Evolutionary conservation across 2,797 vertebrate genomes (phyloP).

Genomic region (Clamator glandarius): DNA sequence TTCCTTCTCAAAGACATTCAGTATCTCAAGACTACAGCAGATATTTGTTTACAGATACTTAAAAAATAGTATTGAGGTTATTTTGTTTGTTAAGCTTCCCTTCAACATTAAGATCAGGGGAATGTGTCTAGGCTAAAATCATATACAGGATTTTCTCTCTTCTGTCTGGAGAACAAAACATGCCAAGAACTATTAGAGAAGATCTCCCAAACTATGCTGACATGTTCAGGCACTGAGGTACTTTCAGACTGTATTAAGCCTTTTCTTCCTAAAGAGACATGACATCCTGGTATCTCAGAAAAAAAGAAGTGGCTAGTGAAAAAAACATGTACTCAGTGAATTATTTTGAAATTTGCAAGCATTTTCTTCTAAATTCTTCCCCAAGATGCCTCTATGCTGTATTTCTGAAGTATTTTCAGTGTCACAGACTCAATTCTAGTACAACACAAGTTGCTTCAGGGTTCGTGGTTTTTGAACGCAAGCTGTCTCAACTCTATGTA

Average conservation of each 20-base stretch:
- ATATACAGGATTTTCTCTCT: conserved; percentile 2
- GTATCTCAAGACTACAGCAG: neutral
- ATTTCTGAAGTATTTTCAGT: neutral
- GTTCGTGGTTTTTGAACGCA: neutral
- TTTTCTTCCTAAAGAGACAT: conserved; percentile 52
- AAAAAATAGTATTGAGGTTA: neutral
- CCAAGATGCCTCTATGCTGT: neutral
- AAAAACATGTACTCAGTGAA: neutral
- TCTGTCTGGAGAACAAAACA: conserved; percentile 53
- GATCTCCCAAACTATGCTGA: conserved; percentile 26
- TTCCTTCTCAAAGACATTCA: neutral
- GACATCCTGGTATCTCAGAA: conserved; percentile 41
- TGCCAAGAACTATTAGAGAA: conserved; percentile 57
- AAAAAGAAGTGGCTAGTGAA: neutral
- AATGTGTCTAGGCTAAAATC: conserved; percentile 5
- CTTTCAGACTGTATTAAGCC: conserved; percentile 56
- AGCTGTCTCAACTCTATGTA: neutral
- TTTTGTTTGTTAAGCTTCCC: neutral
- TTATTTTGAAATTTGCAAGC: neutral
- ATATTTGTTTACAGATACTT: neutral
- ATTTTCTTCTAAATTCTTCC: neutral
- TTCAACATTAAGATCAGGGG: neutral
- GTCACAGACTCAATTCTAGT: neutral
- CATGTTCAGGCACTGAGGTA: conserved; percentile 42
- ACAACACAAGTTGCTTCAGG: neutral